These are phyloP conservation scores for Ctenomys sociabilis DNA, from an alignment of 2,113 vertebrate genomes.

Conservation along the genomic window DNA sequence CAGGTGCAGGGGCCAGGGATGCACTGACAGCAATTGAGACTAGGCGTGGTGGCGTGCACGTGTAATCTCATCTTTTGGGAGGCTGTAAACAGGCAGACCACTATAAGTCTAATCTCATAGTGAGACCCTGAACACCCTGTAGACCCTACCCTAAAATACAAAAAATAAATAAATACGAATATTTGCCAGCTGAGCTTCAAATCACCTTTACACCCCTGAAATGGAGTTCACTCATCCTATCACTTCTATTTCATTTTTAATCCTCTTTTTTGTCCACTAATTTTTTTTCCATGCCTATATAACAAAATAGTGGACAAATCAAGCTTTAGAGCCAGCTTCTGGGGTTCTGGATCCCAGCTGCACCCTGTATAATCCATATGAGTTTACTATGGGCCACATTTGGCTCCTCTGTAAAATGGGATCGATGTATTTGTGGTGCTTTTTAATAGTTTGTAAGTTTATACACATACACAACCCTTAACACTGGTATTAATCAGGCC, in stretches of 20 bases:
- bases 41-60: too few species aligned
- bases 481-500: neutral
- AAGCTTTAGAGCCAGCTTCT: neutral
- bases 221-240: neutral
- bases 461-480: neutral
- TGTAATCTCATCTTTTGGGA: too few species aligned
- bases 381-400: neutral
- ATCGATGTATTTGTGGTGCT: neutral
- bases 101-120: too few species aligned
- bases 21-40: too few species aligned
- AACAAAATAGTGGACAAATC: neutral
- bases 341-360: neutral
- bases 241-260: neutral
- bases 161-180: neutral
- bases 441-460: neutral
- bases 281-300: neutral
- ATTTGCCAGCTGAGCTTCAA: conserved; percentile 9
- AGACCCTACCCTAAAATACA: too few species aligned
- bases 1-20: too few species aligned
- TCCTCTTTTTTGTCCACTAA: neutral
- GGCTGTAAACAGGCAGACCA: too few species aligned
- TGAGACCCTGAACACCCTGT: too few species aligned
- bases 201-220: neutral
- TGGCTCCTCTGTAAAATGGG: neutral
- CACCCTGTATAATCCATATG: neutral